A percentile compares a stretch with the other conserved stretches of the same genome.
Conservation (phyloP, 2,113 vertebrate genomes). For the Poicephalus gulielmi region DNA sequence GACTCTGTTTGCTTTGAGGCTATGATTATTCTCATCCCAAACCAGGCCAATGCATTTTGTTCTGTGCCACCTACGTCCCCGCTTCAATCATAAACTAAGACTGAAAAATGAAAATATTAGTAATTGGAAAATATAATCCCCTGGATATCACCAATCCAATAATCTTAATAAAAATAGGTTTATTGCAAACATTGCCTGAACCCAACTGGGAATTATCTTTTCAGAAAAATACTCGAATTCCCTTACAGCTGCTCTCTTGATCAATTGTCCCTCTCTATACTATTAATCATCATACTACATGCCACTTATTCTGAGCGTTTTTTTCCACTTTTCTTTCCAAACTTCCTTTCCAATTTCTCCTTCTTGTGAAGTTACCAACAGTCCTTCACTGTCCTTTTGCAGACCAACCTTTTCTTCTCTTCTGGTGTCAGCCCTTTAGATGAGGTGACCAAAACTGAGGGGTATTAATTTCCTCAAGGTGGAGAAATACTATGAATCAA, state of each 20-base stretch:
- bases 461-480: neutral
- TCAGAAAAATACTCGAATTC: slow-evolving; percentile 34
- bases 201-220: slow-evolving; percentile 30
- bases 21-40: slow-evolving; percentile 68
- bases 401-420: neutral
- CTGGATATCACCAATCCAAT: slow-evolving; percentile 63
- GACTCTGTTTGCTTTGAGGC: slow-evolving; percentile 67
- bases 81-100: slow-evolving; percentile 67
- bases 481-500: neutral
- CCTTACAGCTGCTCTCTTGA: slow-evolving; percentile 48
- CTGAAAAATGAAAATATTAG: slow-evolving; percentile 64
- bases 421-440: neutral
- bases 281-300: slow-evolving; percentile 16
- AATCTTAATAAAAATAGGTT: slow-evolving; percentile 71
- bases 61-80: slow-evolving; percentile 66
- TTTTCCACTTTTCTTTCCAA: neutral
- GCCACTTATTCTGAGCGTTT: neutral
- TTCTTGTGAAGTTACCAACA: neutral
- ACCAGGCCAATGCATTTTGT: slow-evolving; percentile 64
- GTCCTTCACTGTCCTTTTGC: neutral
- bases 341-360: neutral
- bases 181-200: slow-evolving; percentile 60
- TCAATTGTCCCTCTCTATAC: slow-evolving; percentile 33
- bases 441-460: neutral
- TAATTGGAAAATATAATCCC: slow-evolving; percentile 67